A percentile compares a stretch with the other conserved stretches of the same genome.
Conservation (phyloP, 2,888 invertebrate species). For the Phalera bucephala region DNA sequence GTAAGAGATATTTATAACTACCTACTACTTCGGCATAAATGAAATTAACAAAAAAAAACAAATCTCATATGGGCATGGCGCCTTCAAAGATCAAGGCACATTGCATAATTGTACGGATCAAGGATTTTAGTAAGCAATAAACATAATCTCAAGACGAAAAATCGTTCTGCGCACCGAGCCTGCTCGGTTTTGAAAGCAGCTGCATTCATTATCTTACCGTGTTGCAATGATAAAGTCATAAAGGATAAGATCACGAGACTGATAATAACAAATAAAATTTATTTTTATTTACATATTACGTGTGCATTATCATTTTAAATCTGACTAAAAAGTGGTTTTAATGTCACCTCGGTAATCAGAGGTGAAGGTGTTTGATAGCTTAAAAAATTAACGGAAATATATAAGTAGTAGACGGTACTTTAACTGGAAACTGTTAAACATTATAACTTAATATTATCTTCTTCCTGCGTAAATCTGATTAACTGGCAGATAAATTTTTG, state of each 20-base stretch:
- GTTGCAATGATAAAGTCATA: slow-evolving; percentile 39
- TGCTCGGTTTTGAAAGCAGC: slow-evolving; percentile 24
- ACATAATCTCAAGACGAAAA: slow-evolving; percentile 18
- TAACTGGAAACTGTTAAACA: too few species aligned
- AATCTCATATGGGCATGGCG: too few species aligned
- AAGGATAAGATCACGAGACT: slow-evolving; percentile 28
- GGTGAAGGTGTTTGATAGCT: too few species aligned
- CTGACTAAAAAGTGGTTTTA: slow-evolving; percentile 9
- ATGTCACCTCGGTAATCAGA: slow-evolving; percentile 14
- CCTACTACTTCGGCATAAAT: too few species aligned
- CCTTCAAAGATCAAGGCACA: slow-evolving; percentile 21
- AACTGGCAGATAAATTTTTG: too few species aligned
- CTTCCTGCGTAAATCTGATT: too few species aligned
- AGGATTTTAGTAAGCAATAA: slow-evolving; percentile 21
- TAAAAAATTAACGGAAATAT: too few species aligned
- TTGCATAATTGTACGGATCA: slow-evolving; percentile 23
- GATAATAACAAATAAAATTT: slow-evolving; percentile 24
- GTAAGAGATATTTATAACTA: too few species aligned
- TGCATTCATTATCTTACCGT: slow-evolving; percentile 33
- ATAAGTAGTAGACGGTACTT: too few species aligned
- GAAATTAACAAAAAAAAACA: too few species aligned
- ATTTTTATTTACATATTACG: slow-evolving; percentile 17
- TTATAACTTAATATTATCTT: too few species aligned
- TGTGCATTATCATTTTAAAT: slow-evolving; percentile 14
- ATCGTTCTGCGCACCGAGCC: slow-evolving; percentile 4